Percentiles rank a stretch among this genome's conserved stretches.
Conservation (phyloP, 2,113 vertebrate genomes). For the Laticauda laticaudata region DNA sequence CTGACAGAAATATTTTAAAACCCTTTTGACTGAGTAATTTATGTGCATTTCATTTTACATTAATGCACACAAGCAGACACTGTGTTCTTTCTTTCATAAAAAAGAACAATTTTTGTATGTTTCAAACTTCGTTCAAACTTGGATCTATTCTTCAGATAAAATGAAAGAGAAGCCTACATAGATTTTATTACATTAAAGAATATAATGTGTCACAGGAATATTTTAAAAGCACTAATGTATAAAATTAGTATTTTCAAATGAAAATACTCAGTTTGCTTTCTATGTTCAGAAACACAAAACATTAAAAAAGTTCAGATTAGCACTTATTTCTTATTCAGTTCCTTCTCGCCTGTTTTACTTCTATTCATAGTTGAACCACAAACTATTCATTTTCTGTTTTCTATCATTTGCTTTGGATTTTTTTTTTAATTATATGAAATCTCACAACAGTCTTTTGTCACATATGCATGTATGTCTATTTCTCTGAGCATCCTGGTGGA, state of each 20-base stretch:
- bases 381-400: not conserved
- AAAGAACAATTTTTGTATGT: not conserved
- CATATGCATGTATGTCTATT: not conserved
- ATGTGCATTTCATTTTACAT: constrained; percentile 31
- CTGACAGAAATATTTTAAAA: constrained; percentile 53
- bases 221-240: not conserved
- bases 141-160: not conserved
- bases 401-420: not conserved
- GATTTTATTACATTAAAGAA: not conserved
- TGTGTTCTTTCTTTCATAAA: constrained; percentile 1
- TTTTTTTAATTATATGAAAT: not conserved
- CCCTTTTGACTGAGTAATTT: constrained; percentile 40
- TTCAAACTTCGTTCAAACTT: constrained; percentile 10
- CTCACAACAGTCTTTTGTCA: not conserved
- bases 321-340: not conserved
- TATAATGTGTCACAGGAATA: not conserved
- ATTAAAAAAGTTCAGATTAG: not conserved
- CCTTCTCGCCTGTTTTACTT: not conserved
- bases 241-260: not conserved
- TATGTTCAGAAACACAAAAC: not conserved
- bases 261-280: not conserved
- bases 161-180: not conserved
- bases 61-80: constrained; percentile 19
- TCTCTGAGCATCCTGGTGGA: not conserved
- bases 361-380: not conserved